These are phyloP conservation scores for Centrocercus urophasianus DNA, from an alignment of 2,113 vertebrate species.

Conservation along the genomic window DNA sequence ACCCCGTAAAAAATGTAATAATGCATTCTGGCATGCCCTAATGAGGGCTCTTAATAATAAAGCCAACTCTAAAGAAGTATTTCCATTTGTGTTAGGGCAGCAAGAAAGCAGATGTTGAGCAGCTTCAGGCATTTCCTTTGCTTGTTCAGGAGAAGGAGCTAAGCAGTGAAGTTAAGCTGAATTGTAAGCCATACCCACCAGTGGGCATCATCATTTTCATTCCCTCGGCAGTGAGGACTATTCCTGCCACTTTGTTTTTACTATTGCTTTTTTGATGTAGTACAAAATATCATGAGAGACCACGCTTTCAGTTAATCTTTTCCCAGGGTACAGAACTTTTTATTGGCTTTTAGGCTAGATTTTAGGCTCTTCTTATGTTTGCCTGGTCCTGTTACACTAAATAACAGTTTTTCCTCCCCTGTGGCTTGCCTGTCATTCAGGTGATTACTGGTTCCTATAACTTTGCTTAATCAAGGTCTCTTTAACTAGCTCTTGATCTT, in stretches of 20 bases:
- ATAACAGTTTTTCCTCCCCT: neutral
- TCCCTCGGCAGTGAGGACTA: neutral
- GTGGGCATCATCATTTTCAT: neutral
- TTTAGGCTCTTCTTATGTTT: neutral
- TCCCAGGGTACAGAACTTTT: neutral
- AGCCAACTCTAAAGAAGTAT: neutral
- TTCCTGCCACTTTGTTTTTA: neutral
- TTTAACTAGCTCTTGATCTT: conserved; percentile 43
- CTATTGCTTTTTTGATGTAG: neutral
- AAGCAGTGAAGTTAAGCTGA: neutral
- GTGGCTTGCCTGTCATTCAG: conserved; percentile 31
- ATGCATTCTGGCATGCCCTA: neutral
- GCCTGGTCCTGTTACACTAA: neutral
- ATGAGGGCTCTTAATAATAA: neutral
- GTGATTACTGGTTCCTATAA: conserved; percentile 21
- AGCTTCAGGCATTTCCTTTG: neutral
- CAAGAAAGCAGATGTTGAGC: conserved; percentile 27
- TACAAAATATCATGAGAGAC: neutral
- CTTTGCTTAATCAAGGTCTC: conserved; percentile 32
- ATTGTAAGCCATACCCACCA: neutral
- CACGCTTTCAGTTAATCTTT: neutral
- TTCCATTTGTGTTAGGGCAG: conserved; percentile 9
- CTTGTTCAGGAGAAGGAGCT: neutral
- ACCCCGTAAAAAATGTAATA: neutral
- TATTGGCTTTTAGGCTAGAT: neutral